Base-by-base conservation (phyloP, 2,113 vertebrate species). In the Zosterops pallidus region DNA sequence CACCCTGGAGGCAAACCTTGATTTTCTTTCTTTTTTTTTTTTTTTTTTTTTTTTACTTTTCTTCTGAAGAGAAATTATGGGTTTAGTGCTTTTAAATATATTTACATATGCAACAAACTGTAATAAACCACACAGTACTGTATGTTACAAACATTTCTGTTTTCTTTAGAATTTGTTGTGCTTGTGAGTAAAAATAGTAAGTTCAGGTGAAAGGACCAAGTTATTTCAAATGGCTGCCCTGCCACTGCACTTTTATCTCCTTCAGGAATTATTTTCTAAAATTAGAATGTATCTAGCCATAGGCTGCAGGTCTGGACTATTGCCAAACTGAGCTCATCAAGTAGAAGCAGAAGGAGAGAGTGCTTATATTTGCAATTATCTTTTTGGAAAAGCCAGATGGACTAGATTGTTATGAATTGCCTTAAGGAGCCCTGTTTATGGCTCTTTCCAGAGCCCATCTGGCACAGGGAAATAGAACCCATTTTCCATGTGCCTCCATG, bases 351-450 rank as follows among this genome's bases (percentile, higher is more conserved):
- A 60, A 95, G 93, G 86, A 70, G 62, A 92, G 77, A 79, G 62
- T 91, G 81, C 94, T 95, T 96, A 49, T 94, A 89, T 92, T 94
- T 94, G 89, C 91, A 94, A 77, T 95, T 96, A 96, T 87, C 81
- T 77, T 94, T 97, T 95, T 91, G 87, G 94, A 92, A 92, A 95
- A 94, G 84, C 87, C 94, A 96, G 93, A 95, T 95, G 93, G 96
- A 74, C 86, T 87, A 76, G 84, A 88, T 92, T 59, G 86, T 89
- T 96, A 93, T 47, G 74, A 92, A 90, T 91, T 95, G 92, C 93
- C 94, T 90, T 92, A 83, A 93, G 95, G 93, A 93, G 74, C 88
- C 82, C 75, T 83, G 85, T 86, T 93, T 78, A 86, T 90, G 95
- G 79, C 82, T 94, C 56, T 85, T 91, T 84, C 63, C 90, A 90